Conservation (phyloP, 1,140 invertebrate species). For the Tetramorium alpestre region DNA sequence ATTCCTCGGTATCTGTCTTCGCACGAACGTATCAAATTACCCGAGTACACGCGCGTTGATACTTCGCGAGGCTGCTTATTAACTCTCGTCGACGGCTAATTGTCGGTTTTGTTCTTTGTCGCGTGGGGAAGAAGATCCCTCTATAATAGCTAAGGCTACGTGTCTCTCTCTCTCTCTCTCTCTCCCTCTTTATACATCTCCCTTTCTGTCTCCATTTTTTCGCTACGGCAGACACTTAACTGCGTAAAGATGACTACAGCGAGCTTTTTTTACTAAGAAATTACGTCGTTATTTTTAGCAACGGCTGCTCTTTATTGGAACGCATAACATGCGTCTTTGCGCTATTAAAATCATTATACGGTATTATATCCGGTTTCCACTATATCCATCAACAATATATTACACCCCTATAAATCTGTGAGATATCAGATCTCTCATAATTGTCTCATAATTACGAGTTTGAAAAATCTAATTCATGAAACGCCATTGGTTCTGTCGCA, state of each 20-base stretch:
- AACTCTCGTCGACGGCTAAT: constrained; percentile 62
- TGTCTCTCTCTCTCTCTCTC: constrained; percentile 14
- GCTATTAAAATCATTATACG: constrained; percentile 9
- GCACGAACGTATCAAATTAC: constrained; percentile 55
- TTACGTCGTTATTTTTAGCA: constrained; percentile 25
- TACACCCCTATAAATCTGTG: neutral
- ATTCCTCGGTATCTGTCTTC: constrained; percentile 50
- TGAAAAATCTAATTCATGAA: neutral
- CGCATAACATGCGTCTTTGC: neutral
- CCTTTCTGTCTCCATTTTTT: neutral
- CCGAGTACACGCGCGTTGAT: constrained; percentile 49
- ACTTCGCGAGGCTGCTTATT: constrained; percentile 55
- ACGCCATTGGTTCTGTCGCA: constrained; percentile 5
- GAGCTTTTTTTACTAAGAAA: constrained; percentile 40
- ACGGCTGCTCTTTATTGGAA: neutral
- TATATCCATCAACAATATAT: neutral
- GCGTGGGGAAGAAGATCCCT: constrained; percentile 60
- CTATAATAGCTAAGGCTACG: constrained; percentile 36
- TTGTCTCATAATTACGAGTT: constrained; percentile 13
- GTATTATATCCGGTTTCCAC: neutral
- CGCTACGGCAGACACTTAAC: neutral
- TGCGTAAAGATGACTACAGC: constrained; percentile 14
- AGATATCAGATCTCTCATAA: neutral
- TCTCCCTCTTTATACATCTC: constrained; percentile 8
- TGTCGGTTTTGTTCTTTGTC: constrained; percentile 61